Evolutionary conservation across 2,113 vertebrate genomes (phyloP), one percentile per base, ranked within the genome.

Genomic region (Xiphophorus couchianus): DNA sequence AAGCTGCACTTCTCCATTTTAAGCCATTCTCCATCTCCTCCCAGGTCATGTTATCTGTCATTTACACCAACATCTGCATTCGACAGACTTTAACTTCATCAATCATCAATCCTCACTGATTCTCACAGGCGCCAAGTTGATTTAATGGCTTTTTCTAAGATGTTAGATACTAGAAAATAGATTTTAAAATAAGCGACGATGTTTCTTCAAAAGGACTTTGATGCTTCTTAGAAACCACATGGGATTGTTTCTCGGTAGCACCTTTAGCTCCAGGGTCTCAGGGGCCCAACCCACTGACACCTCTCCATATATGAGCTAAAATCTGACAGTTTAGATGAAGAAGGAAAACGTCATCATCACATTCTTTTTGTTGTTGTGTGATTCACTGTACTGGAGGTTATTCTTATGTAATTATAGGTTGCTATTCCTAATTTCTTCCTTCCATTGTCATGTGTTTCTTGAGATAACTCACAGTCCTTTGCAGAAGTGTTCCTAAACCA

Each of bases 141-240:
- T 39, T 39, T 66, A 5, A 39, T 66, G 9, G 1, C 65, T 51
- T 13, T 19, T 48, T 68, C 39, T 28, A 29, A 48, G 39, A 48
- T 29, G 27, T 4, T 39, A 17, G 8, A 14, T 30, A 28, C 67
- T 27, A 62, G n/a, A 71, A 72, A 86, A 62, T 28, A 9, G 17
- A 11, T 71, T 69, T 74, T 83, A 77, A 74, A 67, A 84, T n/a
- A 71, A 80, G 64, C 35, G 73, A 25, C 2, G 27, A 31, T 4
- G 25, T 66, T 87, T 86, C 86, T 33, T 78, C 58, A 73, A 86
- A 51, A 85, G 35, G 65, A 69, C 66, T 61, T 58, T 15, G 31
- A 28, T 69, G 8, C 51, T 89, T 87, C 79, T 39, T 17, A 68
- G 83, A 89, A 89, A 62, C 39, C 25, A 4, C 62, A 9, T 42